A percentile compares a stretch with the other conserved stretches of the same genome.
phyloP scores from a whole-genome alignment of 2,113 vertebrate genomes.

The Anarrhichthys ocellatus region DNA sequence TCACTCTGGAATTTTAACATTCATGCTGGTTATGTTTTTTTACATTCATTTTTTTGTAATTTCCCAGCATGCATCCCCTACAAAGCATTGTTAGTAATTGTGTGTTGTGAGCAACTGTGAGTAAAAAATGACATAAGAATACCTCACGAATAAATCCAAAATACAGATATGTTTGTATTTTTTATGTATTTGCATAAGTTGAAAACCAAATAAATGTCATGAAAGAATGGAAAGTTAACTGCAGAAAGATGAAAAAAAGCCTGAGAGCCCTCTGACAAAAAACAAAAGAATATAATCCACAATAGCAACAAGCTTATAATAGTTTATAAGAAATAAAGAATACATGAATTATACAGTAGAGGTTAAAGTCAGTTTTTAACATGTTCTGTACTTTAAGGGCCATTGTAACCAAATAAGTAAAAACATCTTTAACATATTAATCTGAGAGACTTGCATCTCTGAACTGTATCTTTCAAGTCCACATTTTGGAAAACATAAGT shows the following conservation, averaged over 20 bases:
- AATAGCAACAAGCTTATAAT: background rate
- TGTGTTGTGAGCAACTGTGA: background rate
- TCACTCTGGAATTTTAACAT: background rate
- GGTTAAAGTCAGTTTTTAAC: too few relatives aligned
- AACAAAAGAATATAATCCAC: background rate
- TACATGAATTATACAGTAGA: background rate
- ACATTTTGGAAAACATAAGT: background rate
- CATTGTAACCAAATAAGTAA: background rate
- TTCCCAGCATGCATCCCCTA: background rate
- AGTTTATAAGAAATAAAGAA: too few relatives aligned
- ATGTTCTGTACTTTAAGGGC: background rate
- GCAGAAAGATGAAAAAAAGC: background rate
- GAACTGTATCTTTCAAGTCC: background rate
- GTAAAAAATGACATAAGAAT: background rate
- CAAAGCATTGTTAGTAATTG: background rate
- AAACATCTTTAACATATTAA: background rate
- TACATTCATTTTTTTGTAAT: background rate
- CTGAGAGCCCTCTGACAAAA: background rate
- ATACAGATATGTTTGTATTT: background rate
- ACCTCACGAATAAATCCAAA: background rate
- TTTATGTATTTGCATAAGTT: background rate
- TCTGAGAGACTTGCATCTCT: background rate
- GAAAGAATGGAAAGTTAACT: background rate
- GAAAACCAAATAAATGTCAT: background rate
- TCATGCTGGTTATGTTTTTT: slow-evolving; percentile 6